A percentile compares a stretch with the other conserved stretches of the same genome.
These are phyloP conservation scores for Hyles vespertilio DNA, from an alignment of 1,140 invertebrate genomes.

Conservation along the genomic window DNA sequence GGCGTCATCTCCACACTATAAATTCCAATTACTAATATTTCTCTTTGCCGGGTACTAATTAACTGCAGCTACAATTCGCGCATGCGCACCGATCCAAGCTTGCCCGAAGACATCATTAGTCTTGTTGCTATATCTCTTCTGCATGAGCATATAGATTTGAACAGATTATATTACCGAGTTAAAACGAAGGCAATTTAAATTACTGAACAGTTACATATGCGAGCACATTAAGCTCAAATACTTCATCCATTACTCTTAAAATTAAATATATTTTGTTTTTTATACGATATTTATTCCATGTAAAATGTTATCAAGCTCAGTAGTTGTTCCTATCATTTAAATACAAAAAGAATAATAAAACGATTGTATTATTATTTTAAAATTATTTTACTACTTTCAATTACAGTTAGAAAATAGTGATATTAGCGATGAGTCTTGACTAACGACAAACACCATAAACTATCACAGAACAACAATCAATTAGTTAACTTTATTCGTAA, in stretches of 20 bases:
- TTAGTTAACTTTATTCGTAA: constrained; percentile 38
- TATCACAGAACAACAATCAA: constrained; percentile 11
- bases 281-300: too few species aligned
- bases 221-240: too few species aligned
- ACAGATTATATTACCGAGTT: constrained; percentile 1
- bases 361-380: too few species aligned
- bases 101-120: constrained; percentile 62
- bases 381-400: too few species aligned
- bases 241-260: too few species aligned
- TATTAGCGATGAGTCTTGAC: too few species aligned
- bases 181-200: constrained; percentile 2
- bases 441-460: not conserved
- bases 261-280: too few species aligned
- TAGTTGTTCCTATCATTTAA: too few species aligned
- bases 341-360: too few species aligned
- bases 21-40: constrained; percentile 62
- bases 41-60: constrained; percentile 57
- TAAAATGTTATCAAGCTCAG: too few species aligned
- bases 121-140: constrained; percentile 38
- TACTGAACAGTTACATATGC: too few species aligned
- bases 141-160: not conserved
- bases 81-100: constrained; percentile 48
- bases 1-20: constrained; percentile 40
- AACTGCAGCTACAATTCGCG: constrained; percentile 57
- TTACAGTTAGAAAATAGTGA: too few species aligned